phyloP scores from a whole-genome alignment of 2,797 vertebrate genomes.

The Tiaroga cobitis region DNA sequence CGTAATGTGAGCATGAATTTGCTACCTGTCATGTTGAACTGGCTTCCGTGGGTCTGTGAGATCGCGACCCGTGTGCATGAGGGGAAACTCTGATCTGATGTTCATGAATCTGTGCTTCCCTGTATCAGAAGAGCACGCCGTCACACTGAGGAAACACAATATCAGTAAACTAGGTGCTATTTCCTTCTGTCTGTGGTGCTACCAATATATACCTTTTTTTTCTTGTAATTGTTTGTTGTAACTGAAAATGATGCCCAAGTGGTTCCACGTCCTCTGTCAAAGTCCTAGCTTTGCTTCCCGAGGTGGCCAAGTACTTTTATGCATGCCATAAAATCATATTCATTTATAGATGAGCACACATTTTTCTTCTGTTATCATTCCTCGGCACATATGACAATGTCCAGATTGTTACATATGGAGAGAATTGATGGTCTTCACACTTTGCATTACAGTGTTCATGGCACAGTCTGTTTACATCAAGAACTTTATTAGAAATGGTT shows the following conservation, averaged over 20 bases:
- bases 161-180: conserved; percentile 87
- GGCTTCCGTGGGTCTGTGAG: conserved; percentile 64
- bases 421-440: conserved; percentile 70
- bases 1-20: conserved; percentile 77
- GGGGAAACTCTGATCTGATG: conserved; percentile 45
- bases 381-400: too few species aligned
- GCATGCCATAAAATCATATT: conserved; percentile 68
- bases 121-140: conserved; percentile 70
- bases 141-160: conserved; percentile 68
- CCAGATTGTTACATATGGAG: conserved; percentile 73
- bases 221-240: conserved; percentile 73
- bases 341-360: conserved; percentile 58
- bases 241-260: conserved; percentile 65
- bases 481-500: not conserved
- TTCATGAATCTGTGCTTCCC: conserved; percentile 53
- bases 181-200: conserved; percentile 92
- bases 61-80: not conserved
- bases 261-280: conserved; percentile 63
- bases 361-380: conserved; percentile 49
- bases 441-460: conserved; percentile 1
- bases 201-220: conserved; percentile 72
- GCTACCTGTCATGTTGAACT: conserved; percentile 45
- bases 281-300: conserved; percentile 58
- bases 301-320: conserved; percentile 59
- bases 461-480: not conserved